Evolutionary conservation across 2,888 invertebrate species (phyloP).

Genomic region (Mimachlamys varia): DNA sequence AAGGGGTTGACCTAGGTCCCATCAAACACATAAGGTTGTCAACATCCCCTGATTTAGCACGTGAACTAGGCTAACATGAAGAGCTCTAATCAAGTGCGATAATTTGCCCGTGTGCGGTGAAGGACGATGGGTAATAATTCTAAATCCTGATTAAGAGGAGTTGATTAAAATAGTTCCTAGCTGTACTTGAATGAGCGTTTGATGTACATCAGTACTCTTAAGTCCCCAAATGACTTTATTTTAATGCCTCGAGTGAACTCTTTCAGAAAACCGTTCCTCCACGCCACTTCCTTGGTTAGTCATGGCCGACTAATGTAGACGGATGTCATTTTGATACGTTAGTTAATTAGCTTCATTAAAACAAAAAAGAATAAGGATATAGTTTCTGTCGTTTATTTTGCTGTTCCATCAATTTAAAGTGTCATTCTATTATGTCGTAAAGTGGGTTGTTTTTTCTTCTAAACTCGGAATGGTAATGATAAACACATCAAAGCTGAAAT

Average conservation of each 20-base stretch:
- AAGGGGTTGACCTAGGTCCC: background rate
- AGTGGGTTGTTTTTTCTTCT: background rate
- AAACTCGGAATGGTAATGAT: background rate
- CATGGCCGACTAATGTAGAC: background rate
- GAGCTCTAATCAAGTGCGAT: conserved; percentile 31
- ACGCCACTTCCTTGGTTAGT: background rate
- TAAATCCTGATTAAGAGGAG: conserved; percentile 13
- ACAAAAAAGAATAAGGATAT: background rate
- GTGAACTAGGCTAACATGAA: conserved; percentile 17
- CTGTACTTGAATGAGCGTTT: conserved; percentile 33
- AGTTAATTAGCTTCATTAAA: conserved; percentile 1
- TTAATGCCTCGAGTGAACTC: background rate
- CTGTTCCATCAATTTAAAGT: background rate
- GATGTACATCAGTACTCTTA: background rate
- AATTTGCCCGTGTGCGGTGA: conserved; percentile 26
- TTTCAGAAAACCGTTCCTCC: background rate
- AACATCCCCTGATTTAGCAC: background rate
- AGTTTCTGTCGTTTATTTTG: background rate
- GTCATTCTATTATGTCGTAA: background rate
- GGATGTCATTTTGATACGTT: background rate
- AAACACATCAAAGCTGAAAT: background rate
- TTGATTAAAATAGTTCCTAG: background rate
- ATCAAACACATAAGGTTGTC: background rate
- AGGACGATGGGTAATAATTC: background rate
- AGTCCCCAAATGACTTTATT: conserved; percentile 25